A percentile compares a stretch with the other conserved stretches of the same genome.
Conservation (phyloP, 2,113 vertebrate species). For the Lucifuga dentata region DNA sequence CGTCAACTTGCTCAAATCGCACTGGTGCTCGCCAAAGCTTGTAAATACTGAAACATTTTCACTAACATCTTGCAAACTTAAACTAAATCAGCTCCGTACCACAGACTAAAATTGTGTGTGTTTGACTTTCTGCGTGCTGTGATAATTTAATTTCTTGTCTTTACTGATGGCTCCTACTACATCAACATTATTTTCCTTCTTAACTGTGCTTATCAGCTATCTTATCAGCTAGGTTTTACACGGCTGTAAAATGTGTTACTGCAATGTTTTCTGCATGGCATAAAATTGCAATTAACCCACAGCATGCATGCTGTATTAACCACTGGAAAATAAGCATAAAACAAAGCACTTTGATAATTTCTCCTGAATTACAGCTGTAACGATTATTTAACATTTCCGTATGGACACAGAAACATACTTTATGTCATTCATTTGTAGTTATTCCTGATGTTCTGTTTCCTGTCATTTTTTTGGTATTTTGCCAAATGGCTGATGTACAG, state of each 20-base stretch:
- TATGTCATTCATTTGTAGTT: too few relatives aligned
- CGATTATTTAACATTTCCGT: too few relatives aligned
- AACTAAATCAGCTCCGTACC: not conserved
- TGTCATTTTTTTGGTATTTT: too few relatives aligned
- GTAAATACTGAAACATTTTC: constrained; percentile 26
- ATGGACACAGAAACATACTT: too few relatives aligned
- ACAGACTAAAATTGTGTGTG: not conserved
- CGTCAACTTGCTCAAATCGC: constrained; percentile 22
- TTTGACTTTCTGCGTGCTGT: constrained; percentile 3
- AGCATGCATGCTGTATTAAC: not conserved
- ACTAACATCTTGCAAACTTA: constrained; percentile 13
- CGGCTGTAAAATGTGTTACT: not conserved
- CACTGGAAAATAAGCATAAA: not conserved
- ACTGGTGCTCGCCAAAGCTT: constrained; percentile 29
- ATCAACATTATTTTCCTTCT: constrained; percentile 3
- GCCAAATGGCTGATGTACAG: too few relatives aligned
- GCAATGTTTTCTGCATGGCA: not conserved
- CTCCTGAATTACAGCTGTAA: too few relatives aligned
- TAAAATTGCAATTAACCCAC: not conserved
- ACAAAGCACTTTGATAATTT: too few relatives aligned
- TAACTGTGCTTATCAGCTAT: not conserved
- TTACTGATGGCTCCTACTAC: constrained; percentile 18
- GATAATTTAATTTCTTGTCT: not conserved
- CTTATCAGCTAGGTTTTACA: not conserved
- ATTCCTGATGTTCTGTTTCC: too few relatives aligned